Base-by-base conservation (phyloP, 2,113 vertebrate genomes). In the Ancistrus triradiatus region DNA sequence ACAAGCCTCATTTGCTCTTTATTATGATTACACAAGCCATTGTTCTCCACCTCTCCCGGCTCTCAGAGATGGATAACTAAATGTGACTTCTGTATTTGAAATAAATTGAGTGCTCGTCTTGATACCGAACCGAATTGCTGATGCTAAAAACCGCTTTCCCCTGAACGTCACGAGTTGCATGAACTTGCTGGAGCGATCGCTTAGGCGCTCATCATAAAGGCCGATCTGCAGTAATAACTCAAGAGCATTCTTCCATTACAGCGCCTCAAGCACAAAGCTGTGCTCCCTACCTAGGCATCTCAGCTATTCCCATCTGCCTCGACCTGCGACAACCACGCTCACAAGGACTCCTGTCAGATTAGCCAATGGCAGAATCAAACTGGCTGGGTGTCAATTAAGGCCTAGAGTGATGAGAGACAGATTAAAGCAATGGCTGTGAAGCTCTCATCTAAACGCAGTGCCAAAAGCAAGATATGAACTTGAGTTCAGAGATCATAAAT, bases 241-340 rank as follows among this genome's bases (percentile, higher is more conserved):
- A 66, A 43, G 44, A 50, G 52, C 18, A 48, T 40, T 47, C 38
- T 59, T 35, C 47, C 48, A 9, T 38, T 44, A 24, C 13, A 25
- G 37, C 6, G 74, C 70, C 74, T 63, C 51, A 18, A 61, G 62
- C 51, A 44, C 24, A 59, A 66, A 43, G 51, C 66, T 35, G 27
- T 13, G 42, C 61, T 38, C 38, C 62, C 59, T 25, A 59, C 21
- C 46, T 62, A 67, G 59, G 47, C 49, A 70, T 69, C 58, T 31
- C 63, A 73, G 74, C 42, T 66, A 73, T 70, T 67, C 47, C 24
- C 22, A 70, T 70, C 49, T 73, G 66, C 60, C 63, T 15, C 31
- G 47, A 73, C 70, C 63, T 70, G 63, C 5, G 21, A 59, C 6
- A 19, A 24, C 31, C 21, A 52, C 38, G 44, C 59, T 61, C 46